Conservation (phyloP, 1,140 invertebrate species). For the Nasonia longicornis region DNA sequence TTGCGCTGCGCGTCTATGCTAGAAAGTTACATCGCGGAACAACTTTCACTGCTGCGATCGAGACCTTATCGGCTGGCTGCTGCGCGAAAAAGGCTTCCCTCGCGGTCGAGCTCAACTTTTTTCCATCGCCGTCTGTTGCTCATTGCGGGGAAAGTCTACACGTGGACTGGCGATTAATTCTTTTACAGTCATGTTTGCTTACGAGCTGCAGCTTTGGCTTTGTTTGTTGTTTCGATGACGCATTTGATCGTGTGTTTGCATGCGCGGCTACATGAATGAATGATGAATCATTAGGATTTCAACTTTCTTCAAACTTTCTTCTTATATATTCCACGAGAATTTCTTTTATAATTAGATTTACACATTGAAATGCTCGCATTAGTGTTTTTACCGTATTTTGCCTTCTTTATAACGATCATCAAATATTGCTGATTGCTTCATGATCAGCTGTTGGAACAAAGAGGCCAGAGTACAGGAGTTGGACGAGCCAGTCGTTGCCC, state of each 20-base stretch:
- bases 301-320: too few relatives aligned
- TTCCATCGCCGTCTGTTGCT: conserved; percentile 14
- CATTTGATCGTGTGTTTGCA: background rate
- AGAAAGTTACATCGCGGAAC: conserved; percentile 41
- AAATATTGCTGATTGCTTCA: background rate
- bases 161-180: background rate
- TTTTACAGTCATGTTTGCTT: background rate
- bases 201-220: background rate
- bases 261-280: background rate
- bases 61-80: conserved; percentile 37
- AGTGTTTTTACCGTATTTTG: too few relatives aligned
- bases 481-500: background rate
- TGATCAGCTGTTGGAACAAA: background rate
- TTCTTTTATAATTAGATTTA: too few relatives aligned
- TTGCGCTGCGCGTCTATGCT: conserved; percentile 31
- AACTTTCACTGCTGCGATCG: conserved; percentile 37
- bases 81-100: conserved; percentile 41
- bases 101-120: conserved; percentile 37
- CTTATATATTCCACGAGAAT: too few relatives aligned
- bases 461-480: too few relatives aligned
- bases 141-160: conserved; percentile 24
- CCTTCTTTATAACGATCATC: too few relatives aligned
- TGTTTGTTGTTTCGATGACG: too few relatives aligned
- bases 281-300: too few relatives aligned
- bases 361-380: too few relatives aligned